A percentile compares a stretch with the other conserved stretches of the same genome.
Evolutionary conservation across 2,888 invertebrate species (phyloP).

Genomic region (Malthinus seriepunctatus): DNA sequence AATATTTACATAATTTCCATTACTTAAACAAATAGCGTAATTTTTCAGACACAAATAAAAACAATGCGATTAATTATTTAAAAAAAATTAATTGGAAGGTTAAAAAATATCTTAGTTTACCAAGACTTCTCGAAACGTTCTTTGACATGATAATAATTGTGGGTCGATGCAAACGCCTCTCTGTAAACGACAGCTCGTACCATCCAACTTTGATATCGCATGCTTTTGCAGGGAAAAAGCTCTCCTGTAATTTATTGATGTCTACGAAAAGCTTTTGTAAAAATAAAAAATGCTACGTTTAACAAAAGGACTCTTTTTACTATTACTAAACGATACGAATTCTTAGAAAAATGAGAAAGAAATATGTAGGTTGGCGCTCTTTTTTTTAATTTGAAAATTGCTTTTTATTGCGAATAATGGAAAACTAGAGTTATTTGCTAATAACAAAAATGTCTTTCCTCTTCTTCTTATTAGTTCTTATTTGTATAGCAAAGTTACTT

Average conservation of each 20-base stretch:
- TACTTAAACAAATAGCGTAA: no score
- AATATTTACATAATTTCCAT: no score
- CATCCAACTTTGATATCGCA: constrained; percentile 29
- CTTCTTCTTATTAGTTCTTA: background rate
- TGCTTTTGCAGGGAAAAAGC: constrained; percentile 23
- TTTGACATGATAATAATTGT: constrained; percentile 28
- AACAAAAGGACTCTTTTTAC: constrained; percentile 19
- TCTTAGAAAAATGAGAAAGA: background rate
- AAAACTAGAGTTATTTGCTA: background rate
- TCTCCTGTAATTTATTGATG: constrained; percentile 26
- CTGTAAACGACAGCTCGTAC: constrained; percentile 21
- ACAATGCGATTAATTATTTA: no score
- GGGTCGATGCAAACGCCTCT: constrained; percentile 28
- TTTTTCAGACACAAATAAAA: no score
- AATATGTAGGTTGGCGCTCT: background rate
- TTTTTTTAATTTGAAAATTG: constrained; percentile 6
- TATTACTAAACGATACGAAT: constrained; percentile 8
- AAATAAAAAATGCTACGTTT: constrained; percentile 12
- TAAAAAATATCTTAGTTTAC: constrained; percentile 9
- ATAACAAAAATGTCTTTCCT: background rate
- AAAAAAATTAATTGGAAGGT: no score
- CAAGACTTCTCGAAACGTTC: constrained; percentile 18
- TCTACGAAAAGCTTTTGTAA: constrained; percentile 17
- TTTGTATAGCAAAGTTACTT: no score
- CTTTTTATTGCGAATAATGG: background rate